A percentile compares a stretch with the other conserved stretches of the same genome.
These are phyloP conservation scores for Amphiura filiformis DNA, from an alignment of 35 echinoderm and acorn worm species.

Conservation along the genomic window DNA sequence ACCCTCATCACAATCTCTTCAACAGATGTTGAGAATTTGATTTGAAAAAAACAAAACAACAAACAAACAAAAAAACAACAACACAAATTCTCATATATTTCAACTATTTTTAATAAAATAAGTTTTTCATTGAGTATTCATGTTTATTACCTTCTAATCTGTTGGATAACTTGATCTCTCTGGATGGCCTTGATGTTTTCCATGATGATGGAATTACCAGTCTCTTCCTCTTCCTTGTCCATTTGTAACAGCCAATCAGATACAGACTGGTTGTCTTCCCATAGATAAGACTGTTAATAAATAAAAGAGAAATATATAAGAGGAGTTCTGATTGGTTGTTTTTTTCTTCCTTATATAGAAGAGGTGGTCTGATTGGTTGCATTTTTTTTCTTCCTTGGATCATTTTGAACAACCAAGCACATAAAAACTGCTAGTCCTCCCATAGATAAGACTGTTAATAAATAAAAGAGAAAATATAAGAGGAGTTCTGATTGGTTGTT, in stretches of 20 bases:
- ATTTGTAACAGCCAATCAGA: conserved; percentile 73
- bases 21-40: too few species aligned
- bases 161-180: conserved; percentile 75
- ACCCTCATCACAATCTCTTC: too few species aligned
- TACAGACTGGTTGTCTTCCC: conserved; percentile 92
- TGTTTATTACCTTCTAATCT: conserved; percentile 72
- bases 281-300: conserved; percentile 77
- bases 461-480: neutral
- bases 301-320: neutral
- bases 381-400: neutral
- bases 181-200: conserved; percentile 81
- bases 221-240: conserved; percentile 62
- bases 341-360: neutral
- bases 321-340: too few species aligned
- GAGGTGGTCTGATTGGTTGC: too few species aligned
- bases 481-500: too few species aligned
- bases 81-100: too few species aligned
- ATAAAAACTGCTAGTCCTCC: conserved; percentile 88
- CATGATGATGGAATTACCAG: conserved; percentile 50
- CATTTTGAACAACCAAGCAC: too few species aligned
- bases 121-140: too few species aligned
- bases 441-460: conserved; percentile 81
- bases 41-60: too few species aligned
- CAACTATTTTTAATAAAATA: too few species aligned
- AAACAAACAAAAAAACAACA: too few species aligned